Evolutionary conservation across 2,113 vertebrate genomes (phyloP).

Genomic region (Megaleporinus macrocephalus): DNA sequence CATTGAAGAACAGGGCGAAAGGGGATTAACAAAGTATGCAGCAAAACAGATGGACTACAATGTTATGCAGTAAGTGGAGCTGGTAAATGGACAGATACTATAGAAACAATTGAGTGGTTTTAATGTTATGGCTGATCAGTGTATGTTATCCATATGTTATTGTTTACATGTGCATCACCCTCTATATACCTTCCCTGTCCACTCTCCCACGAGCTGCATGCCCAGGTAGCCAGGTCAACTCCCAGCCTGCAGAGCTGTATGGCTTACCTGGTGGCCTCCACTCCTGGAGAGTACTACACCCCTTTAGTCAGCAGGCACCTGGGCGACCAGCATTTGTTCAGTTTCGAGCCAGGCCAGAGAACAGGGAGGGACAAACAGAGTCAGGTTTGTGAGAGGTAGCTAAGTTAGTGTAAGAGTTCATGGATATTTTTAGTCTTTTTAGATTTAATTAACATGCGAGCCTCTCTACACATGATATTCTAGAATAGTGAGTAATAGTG

Average conservation of each 20-base stretch:
- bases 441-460: too few relatives aligned
- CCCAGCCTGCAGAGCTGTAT: constrained; percentile 20
- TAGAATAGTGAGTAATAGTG: not conserved
- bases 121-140: too few relatives aligned
- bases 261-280: constrained; percentile 7
- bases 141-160: too few relatives aligned
- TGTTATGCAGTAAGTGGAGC: too few relatives aligned
- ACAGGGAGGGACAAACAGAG: constrained; percentile 38
- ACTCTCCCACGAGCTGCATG: not conserved
- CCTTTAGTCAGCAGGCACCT: constrained; percentile 28
- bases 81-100: too few relatives aligned
- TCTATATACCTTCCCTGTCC: not conserved
- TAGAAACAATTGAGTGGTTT: too few relatives aligned
- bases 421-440: too few relatives aligned
- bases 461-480: not conserved
- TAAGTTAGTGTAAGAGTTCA: not conserved
- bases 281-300: constrained; percentile 47
- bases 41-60: too few relatives aligned
- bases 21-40: too few relatives aligned
- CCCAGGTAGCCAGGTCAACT: constrained; percentile 7
- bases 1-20: too few relatives aligned
- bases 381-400: constrained; percentile 55
- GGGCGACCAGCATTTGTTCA: constrained; percentile 2
- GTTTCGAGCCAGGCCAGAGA: constrained; percentile 16
- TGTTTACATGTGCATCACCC: too few relatives aligned